Conservation (phyloP, 1,140 invertebrate genomes). For the Lycorma delicatula region DNA sequence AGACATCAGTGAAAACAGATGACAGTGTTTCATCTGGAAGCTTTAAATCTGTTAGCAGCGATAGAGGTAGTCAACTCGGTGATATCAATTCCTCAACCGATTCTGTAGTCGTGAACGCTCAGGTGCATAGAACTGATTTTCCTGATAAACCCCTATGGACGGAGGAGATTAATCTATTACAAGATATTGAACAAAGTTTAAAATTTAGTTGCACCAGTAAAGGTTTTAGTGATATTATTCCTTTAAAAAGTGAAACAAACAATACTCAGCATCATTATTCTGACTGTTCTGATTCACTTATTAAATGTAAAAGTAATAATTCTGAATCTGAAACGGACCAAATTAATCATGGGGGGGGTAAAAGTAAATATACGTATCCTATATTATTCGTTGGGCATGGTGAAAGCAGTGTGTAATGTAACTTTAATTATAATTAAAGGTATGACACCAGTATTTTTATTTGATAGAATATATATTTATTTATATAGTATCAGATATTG, state of each 20-base stretch:
- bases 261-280: not conserved
- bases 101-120: slow-evolving; percentile 24
- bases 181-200: slow-evolving; percentile 23
- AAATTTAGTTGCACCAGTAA: slow-evolving; percentile 1
- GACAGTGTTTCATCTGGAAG: slow-evolving; percentile 20
- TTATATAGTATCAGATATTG: too few relatives aligned
- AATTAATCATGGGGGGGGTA: slow-evolving; percentile 1
- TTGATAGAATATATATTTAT: too few relatives aligned
- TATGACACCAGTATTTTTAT: too few relatives aligned
- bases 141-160: slow-evolving; percentile 11
- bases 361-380: slow-evolving; percentile 21
- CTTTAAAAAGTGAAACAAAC: not conserved
- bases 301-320: not conserved
- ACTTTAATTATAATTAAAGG: too few relatives aligned
- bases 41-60: slow-evolving; percentile 19
- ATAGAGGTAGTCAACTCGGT: slow-evolving; percentile 4
- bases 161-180: slow-evolving; percentile 20
- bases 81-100: slow-evolving; percentile 20
- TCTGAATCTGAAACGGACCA: not conserved
- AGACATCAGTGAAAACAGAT: slow-evolving; percentile 8
- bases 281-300: not conserved
- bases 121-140: slow-evolving; percentile 19
- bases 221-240: not conserved
- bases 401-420: slow-evolving; percentile 26
- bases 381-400: slow-evolving; percentile 22